Base-by-base conservation (phyloP, 2,888 invertebrate genomes). In the Alentia gelatinosa region DNA sequence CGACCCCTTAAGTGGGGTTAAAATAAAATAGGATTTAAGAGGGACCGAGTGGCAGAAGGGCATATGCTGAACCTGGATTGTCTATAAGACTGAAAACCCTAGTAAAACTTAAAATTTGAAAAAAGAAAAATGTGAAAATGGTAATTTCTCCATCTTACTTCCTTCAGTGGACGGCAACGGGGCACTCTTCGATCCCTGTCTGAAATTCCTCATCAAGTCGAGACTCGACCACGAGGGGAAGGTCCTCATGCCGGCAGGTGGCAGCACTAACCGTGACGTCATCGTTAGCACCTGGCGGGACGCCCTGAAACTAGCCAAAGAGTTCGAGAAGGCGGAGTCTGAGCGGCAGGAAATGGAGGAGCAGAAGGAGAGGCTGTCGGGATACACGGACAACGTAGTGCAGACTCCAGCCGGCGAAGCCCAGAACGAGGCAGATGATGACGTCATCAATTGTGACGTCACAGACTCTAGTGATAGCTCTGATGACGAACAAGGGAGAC, bases 161-260 rank as follows among this genome's bases (percentile, higher is more conserved):
- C 12, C 33, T 74, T 19, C 39, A 83, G 83, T n/a, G 1, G 83
- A 83, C 37, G 83, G 83, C 39, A 83, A 83, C 83, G 83, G 23
- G 12, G 39, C 40, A 12, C 42, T 83, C 23, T 83, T 40, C 26
- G 83, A 83, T 19, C 83, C 83, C 7, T 83, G 83, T 39, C 83
- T 83, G 83, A 19, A 23, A 9, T 83, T 83, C 37, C 12, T 83
- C 83, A 42, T 83, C 40, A 83, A 83, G 39, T 83, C 83, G 26
- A 15, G 40, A 3, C n/a, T 83, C 39, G 83, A 83, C 7, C 83
- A 42, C 23, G 37, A 83, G 5, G 83, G 83, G 30, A 15, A 26
- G 39, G 30, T 83, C 39, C 9, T 23, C 39, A n/a, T 83, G 37
- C 83, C 83, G 37, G 42, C 40, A 35, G 83, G 83, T 5, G 83